These are phyloP conservation scores for Lethenteron camtschaticum DNA, from an alignment of 2,113 vertebrate species.

Conservation along the genomic window DNA sequence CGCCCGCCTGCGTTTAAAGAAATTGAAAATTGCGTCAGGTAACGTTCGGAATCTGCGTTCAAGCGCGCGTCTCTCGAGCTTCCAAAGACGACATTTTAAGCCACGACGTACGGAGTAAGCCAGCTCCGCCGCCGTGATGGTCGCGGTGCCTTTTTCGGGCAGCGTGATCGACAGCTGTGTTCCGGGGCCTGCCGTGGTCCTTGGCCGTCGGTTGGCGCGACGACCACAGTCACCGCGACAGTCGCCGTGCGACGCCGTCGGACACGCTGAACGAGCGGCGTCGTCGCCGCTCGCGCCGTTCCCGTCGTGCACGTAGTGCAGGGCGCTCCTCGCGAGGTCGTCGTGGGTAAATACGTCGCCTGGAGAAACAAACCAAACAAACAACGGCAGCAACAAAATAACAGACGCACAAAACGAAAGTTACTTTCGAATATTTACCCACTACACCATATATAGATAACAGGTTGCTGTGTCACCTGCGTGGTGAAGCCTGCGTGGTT, in stretches of 20 bases:
- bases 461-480: no score
- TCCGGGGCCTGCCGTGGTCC: slow-evolving; percentile 28
- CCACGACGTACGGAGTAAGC: slow-evolving; percentile 36
- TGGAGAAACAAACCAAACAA: slow-evolving; percentile 16
- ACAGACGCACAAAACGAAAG: background rate
- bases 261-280: slow-evolving; percentile 55
- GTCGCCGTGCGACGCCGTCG: slow-evolving; percentile 36
- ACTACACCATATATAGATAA: no score
- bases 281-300: slow-evolving; percentile 32
- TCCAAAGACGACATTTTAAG: slow-evolving; percentile 10
- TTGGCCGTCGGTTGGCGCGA: slow-evolving; percentile 20
- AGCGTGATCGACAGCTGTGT: slow-evolving; percentile 40
- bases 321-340: slow-evolving; percentile 38
- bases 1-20: slow-evolving; percentile 32
- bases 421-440: background rate
- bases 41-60: slow-evolving; percentile 9
- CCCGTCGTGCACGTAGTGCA: slow-evolving; percentile 52
- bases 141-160: slow-evolving; percentile 36
- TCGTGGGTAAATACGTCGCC: slow-evolving; percentile 61
- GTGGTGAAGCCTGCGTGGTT: no score
- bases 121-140: slow-evolving; percentile 43
- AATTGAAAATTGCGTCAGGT: no score
- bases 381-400: background rate
- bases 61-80: slow-evolving; percentile 10
- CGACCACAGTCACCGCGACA: slow-evolving; percentile 34